phyloP scores from a whole-genome alignment of 30 jellyfish, hydroid and myxozoan genomes.

The Turritopsis rubra region DNA sequence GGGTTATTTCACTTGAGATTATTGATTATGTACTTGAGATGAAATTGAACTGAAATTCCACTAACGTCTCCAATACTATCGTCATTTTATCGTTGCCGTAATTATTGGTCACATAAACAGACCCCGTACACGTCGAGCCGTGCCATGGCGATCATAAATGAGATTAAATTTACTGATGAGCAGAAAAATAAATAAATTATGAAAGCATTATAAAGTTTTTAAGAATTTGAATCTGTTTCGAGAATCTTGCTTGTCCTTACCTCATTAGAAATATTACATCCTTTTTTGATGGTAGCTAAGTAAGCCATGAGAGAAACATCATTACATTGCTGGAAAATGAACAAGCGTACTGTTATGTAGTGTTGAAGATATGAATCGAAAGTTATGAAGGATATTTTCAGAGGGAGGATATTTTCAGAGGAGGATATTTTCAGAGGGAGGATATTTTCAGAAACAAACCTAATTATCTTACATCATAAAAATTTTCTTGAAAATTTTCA shows the following conservation, averaged over 20 bases:
- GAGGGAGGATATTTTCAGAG: no score
- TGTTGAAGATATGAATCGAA: no score
- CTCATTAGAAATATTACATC: conserved; percentile 90
- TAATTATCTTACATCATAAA: conserved; percentile 83
- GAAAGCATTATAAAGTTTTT: no score
- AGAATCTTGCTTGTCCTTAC: conserved; percentile 36
- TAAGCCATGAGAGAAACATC: conserved; percentile 91
- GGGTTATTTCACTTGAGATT: background rate
- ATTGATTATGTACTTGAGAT: background rate
- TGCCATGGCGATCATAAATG: conserved; percentile 64
- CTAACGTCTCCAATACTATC: no score
- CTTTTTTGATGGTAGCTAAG: conserved; percentile 86
- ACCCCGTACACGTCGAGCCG: conserved; percentile 86
- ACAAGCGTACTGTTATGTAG: background rate
- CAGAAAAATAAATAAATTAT: conserved; percentile 49
- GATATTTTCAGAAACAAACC: no score
- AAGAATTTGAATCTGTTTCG: no score
- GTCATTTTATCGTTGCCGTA: no score
- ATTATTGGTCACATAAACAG: conserved; percentile 38
- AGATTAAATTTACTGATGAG: conserved; percentile 66
- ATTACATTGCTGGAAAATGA: conserved; percentile 78
- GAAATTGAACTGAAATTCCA: background rate
- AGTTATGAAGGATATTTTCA: no score
- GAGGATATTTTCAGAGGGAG: no score
- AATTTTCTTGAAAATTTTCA: conserved; percentile 66